Percentiles rank a stretch among this genome's conserved stretches.
Conservation (phyloP, 1,140 invertebrate species). For the Drosophila aff. region DNA sequence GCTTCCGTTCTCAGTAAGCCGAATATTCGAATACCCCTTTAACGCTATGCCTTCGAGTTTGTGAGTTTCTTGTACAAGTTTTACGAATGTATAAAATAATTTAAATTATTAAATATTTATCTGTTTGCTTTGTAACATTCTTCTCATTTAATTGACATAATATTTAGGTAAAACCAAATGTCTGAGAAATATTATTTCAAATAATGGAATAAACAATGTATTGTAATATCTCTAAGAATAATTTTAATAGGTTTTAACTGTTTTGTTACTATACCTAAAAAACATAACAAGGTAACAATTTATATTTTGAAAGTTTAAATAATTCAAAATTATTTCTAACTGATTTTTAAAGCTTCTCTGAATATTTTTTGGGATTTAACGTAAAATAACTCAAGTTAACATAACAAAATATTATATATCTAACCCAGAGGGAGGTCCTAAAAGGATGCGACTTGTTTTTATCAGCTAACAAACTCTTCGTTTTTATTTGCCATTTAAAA, state of each 20-base stretch:
- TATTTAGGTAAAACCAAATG: too few species aligned
- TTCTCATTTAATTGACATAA: neutral
- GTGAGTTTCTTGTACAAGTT: neutral
- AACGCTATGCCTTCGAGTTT: neutral
- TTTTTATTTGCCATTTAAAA: neutral
- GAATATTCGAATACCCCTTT: constrained; percentile 2
- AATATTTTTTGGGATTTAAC: rapidly evolving
- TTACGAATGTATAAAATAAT: neutral
- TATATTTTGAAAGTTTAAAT: neutral
- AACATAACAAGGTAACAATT: too few species aligned
- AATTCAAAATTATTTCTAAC: neutral
- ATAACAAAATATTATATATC: neutral
- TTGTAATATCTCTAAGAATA: neutral
- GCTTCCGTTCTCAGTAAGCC: neutral
- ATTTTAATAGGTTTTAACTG: rapidly evolving
- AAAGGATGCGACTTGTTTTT: neutral
- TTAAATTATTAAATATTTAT: neutral
- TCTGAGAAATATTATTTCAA: neutral
- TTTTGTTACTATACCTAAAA: neutral
- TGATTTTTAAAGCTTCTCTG: neutral
- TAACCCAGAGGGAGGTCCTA: neutral
- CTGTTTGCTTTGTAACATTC: neutral
- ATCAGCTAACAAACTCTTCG: neutral
- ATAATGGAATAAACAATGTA: neutral
- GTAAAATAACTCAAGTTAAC: neutral